phyloP scores from a whole-genome alignment of 2,888 invertebrate species.

The Ceramica pisi region DNA sequence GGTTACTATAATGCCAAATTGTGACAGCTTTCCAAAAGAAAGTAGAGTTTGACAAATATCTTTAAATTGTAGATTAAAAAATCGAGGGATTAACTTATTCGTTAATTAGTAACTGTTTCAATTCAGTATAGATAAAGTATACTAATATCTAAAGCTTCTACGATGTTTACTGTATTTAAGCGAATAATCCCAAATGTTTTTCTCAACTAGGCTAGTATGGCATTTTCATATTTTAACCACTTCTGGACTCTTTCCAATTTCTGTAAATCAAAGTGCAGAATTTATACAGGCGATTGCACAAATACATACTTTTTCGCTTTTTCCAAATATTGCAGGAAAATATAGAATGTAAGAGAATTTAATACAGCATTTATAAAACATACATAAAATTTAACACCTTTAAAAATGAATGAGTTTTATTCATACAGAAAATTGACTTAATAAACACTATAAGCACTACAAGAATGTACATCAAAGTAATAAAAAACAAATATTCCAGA shows the following conservation, averaged over 20 bases:
- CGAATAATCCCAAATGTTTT: conserved; percentile 32
- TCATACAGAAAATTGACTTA: not conserved
- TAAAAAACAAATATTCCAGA: conserved; percentile 54
- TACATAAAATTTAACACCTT: not conserved
- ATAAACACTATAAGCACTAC: not conserved
- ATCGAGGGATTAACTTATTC: too few species aligned
- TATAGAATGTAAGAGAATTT: not conserved
- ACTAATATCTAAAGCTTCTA: not conserved
- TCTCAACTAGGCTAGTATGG: conserved; percentile 28
- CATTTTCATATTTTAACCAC: conserved; percentile 62
- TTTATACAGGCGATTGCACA: conserved; percentile 65
- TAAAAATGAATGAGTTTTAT: not conserved
- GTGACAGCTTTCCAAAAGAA: too few species aligned
- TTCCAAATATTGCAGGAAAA: conserved; percentile 21
- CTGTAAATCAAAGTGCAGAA: conserved; percentile 67
- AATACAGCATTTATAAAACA: not conserved
- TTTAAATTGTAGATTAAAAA: too few species aligned
- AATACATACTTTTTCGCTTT: conserved; percentile 44
- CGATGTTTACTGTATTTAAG: not conserved
- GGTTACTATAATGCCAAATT: too few species aligned
- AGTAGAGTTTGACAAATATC: too few species aligned
- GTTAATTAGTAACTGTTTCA: not conserved
- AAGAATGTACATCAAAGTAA: conserved; percentile 25
- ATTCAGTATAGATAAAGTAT: not conserved
- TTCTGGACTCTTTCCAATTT: conserved; percentile 69